Conservation (phyloP, 2,113 vertebrate genomes). For the Pelecanus crispus region DNA sequence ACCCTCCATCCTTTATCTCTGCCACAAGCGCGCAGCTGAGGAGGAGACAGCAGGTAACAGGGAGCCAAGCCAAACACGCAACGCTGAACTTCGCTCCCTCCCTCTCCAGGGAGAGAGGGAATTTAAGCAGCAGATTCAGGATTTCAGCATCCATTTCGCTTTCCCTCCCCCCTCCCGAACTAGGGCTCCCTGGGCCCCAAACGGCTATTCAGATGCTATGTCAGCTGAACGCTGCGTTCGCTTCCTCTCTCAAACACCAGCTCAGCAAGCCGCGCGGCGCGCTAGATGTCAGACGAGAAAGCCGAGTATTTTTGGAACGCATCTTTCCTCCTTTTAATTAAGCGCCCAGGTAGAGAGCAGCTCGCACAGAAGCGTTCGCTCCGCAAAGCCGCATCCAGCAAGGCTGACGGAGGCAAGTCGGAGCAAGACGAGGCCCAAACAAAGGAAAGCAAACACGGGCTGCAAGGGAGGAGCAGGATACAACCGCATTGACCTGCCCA, state of each 20-base stretch:
- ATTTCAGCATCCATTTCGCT: not conserved
- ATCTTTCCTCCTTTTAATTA: not conserved
- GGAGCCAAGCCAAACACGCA: not conserved
- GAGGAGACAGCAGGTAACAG: slow-evolving; percentile 2
- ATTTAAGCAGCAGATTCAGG: slow-evolving; percentile 39
- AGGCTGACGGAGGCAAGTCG: not conserved
- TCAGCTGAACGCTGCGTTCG: not conserved
- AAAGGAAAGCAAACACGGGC: slow-evolving; percentile 19
- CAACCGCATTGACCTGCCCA: not conserved
- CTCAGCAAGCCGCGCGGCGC: not conserved
- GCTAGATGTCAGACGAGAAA: not conserved
- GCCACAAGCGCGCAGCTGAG: not conserved
- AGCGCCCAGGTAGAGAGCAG: not conserved
- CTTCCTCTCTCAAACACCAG: slow-evolving; percentile 16
- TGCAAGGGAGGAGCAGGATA: slow-evolving; percentile 33
- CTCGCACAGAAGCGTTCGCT: not conserved
- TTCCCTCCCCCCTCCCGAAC: slow-evolving; percentile 3
- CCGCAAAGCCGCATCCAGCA: not conserved
- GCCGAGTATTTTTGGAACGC: not conserved
- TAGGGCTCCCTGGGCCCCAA: not conserved
- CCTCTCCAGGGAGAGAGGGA: not conserved
- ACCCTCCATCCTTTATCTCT: not conserved
- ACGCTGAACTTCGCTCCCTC: not conserved
- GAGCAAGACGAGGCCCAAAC: slow-evolving; percentile 32
- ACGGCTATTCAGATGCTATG: not conserved